phyloP scores from a whole-genome alignment of 2,888 invertebrate genomes.

The Mythimna vitellina region DNA sequence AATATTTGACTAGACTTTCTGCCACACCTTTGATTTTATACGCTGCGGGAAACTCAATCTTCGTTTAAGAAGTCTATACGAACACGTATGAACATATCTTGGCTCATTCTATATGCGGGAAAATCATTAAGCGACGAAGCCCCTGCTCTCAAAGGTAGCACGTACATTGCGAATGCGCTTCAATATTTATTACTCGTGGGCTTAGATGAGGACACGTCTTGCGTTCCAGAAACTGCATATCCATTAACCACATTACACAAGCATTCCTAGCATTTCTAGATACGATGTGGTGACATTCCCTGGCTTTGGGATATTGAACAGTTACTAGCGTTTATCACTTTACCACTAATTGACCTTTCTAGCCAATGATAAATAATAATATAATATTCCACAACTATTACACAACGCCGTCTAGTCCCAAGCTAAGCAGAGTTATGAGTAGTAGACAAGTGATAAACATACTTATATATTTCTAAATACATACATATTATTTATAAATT shows the following conservation, averaged over 20 bases:
- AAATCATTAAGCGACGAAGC: constrained; percentile 16
- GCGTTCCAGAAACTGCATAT: constrained; percentile 1
- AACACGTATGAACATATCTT: neutral
- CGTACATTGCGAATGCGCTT: constrained; percentile 31
- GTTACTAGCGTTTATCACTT: constrained; percentile 2
- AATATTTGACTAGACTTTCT: too few species aligned
- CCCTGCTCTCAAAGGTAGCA: constrained; percentile 9
- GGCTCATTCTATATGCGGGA: constrained; percentile 13
- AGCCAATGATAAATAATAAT: neutral
- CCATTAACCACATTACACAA: constrained; percentile 4
- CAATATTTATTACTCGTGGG: constrained; percentile 45
- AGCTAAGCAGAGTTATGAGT: too few species aligned
- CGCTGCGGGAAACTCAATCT: neutral
- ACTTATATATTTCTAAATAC: too few species aligned
- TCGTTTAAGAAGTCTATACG: neutral
- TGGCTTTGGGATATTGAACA: constrained; percentile 8
- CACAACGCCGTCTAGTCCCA: too few species aligned
- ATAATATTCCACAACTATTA: too few species aligned
- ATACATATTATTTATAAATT: too few species aligned
- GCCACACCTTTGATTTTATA: neutral
- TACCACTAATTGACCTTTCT: neutral
- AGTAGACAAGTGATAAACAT: too few species aligned
- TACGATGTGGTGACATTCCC: neutral
- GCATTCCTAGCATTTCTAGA: neutral
- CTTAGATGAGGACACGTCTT: constrained; percentile 9